A percentile compares a stretch with the other conserved stretches of the same genome.
These are phyloP conservation scores for Cetoscarus ocellatus DNA, from an alignment of 2,797 vertebrate species.

Conservation along the genomic window DNA sequence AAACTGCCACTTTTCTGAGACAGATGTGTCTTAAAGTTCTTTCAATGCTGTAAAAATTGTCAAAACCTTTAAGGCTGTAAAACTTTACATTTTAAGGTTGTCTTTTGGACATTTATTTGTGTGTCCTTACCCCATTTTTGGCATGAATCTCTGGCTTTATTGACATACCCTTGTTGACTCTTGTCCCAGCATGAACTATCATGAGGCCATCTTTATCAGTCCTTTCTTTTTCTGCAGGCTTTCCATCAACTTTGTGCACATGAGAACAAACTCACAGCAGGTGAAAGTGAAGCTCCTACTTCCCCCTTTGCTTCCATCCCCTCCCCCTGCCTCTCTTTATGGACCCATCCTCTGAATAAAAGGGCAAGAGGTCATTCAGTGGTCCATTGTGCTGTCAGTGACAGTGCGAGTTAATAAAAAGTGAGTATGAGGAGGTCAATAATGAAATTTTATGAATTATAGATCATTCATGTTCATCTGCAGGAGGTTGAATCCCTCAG, in stretches of 20 bases:
- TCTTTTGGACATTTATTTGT: background rate
- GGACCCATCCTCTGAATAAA: conserved; percentile 39
- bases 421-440: conserved; percentile 16
- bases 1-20: no score
- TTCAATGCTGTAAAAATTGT: no score
- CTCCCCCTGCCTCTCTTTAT: conserved; percentile 40
- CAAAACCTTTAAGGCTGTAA: background rate
- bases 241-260: conserved; percentile 45
- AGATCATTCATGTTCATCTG: conserved; percentile 18
- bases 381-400: conserved; percentile 45
- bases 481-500: background rate
- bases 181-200: conserved; percentile 14
- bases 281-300: conserved; percentile 41
- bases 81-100: background rate
- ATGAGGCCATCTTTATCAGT: conserved; percentile 34
- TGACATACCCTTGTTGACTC: conserved; percentile 31
- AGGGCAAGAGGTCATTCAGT: conserved; percentile 72
- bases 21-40: no score
- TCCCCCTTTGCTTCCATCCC: conserved; percentile 17
- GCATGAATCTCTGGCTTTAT: conserved; percentile 13
- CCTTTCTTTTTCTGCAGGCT: conserved; percentile 10
- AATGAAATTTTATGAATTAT: conserved; percentile 32
- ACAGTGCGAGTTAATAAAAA: conserved; percentile 60
- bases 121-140: conserved; percentile 9
- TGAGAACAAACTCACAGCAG: conserved; percentile 34